Evolutionary conservation across 2,888 invertebrate species (phyloP).

Genomic region (Molanna angustata): DNA sequence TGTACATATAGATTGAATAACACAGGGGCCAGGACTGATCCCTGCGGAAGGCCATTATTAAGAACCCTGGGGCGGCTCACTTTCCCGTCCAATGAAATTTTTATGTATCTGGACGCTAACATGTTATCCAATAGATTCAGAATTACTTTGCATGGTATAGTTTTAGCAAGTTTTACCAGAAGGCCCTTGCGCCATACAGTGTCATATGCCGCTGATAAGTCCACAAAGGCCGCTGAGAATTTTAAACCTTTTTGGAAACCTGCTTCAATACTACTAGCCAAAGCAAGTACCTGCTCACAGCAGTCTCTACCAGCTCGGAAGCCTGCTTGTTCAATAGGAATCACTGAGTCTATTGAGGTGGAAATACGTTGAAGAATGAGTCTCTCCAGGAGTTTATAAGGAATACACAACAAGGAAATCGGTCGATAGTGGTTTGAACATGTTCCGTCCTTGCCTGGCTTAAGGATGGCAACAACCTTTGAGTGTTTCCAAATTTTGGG

Average conservation of each 20-base stretch:
- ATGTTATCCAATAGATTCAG: conserved; percentile 1
- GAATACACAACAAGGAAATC: conserved; percentile 2
- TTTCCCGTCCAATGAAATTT: not conserved
- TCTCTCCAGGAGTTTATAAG: conserved; percentile 7
- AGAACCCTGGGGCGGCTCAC: no score
- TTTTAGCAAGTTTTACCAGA: conserved; percentile 1
- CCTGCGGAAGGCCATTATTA: no score
- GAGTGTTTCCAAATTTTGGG: no score
- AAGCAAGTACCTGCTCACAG: no score
- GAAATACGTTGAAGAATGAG: conserved; percentile 3
- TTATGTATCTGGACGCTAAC: conserved; percentile 1
- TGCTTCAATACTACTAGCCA: conserved; percentile 3
- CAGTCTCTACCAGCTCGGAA: no score
- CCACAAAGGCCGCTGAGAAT: conserved; percentile 4
- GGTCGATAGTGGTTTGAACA: conserved; percentile 4
- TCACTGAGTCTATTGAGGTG: conserved; percentile 10
- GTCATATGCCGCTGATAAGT: conserved; percentile 3
- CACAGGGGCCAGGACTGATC: no score
- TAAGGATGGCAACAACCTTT: no score
- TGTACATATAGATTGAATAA: no score
- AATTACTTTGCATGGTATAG: conserved; percentile 1
- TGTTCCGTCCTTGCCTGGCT: no score
- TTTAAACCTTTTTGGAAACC: conserved; percentile 4
- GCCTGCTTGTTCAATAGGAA: conserved; percentile 7
- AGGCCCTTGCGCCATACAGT: conserved; percentile 5